Base-by-base conservation (phyloP, 2,113 vertebrate genomes). In the Halcyon senegalensis region DNA sequence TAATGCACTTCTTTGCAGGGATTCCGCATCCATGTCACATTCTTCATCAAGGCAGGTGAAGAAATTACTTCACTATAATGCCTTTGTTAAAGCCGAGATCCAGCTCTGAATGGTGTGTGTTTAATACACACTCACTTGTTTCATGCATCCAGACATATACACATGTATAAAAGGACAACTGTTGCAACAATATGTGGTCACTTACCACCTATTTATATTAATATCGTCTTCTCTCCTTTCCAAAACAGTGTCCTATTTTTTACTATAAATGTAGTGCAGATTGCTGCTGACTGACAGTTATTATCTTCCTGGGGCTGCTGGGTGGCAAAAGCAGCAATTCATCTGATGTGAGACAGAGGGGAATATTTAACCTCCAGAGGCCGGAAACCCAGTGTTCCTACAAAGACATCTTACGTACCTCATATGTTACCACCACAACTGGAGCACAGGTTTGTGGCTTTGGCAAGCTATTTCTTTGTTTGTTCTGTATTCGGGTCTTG, bases 41-140 rank as follows among this genome's bases (percentile, higher is more conserved):
- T 97, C 84, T 85, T 87, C 90, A 96, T 92, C 77, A 75, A 83
- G 63, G 59, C 89, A 96, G 69, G 89, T 94, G 30, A 60, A 96
- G 84, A 95, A 96, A 90, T 92, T 67, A 33, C 67, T 87, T 87
- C 9, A 24, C 37, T 69, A 44, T 31, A 23, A 55, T 30, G 43
- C 55, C 17, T 93, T 84, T 90, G 27, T 69, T 55, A 67, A 87
- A 91, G 46, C 41, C 50, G 24, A 77, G 50, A 84, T 39, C n/a
- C 74, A 55, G 11, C 60, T 87, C 70, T 68, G 56, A 66, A 41
- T 16, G 28, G 64, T 33, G 19, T 1, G 1, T 89, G 8, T 66
- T 93, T 55, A 81, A 27, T 11, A 70, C 28, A 39, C 14, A 13
- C 56, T 44, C 37, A 4, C 25, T 30, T 19, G 35, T 72, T 72